Evolutionary conservation across 2,113 vertebrate species (phyloP), one percentile per base, ranked within the genome.

Genomic region (Eurypyga helias): DNA sequence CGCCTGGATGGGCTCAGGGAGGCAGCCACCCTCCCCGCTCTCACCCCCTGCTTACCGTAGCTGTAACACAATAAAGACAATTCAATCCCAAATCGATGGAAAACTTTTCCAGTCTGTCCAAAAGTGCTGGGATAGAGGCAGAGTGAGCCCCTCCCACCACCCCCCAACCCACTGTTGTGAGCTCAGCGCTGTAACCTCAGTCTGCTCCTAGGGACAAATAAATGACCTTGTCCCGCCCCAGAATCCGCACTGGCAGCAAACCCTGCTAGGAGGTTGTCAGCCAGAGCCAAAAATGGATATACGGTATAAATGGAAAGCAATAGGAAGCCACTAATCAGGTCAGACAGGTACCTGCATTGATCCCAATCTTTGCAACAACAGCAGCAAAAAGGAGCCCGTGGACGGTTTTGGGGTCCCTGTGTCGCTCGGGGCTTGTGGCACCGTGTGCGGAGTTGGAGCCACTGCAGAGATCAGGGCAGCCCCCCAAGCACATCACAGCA

Each of bases 161-260:
- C 1, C 20, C 15, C 29, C 0, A 1, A 0, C 6, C 31, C 67
- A 10, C 11, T 23, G 1, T 0, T 20, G 58, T 4, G 64, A 41
- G 83, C 81, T 72, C 77, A 45, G 66, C 0, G 16, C 93, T 61
- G 83, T 43, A 5, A 73, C 92, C 79, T 93, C 94, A 13, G n/a
- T 2, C 71, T 20, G 66, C 75, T 86, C 71, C 83, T 17, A 7
- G 17, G 15, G 62, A 28, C 23, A 48, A 75, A 14, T 4, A 12
- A 77, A 85, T 48, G 83, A 95, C 96, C 55, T 95, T 91, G 90
- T 58, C 52, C 55, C 38, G n/a, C 49, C 4, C 34, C 61, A 7
- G 7, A 83, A 90, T 41, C 77, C 8, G 34, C 95, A 38, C 61
- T 0, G 85, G 82, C 87, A 91, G 90, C 95, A 84, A 96, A 95